Conservation (phyloP, 2,113 vertebrate species). For the Crotalus helleri region DNA sequence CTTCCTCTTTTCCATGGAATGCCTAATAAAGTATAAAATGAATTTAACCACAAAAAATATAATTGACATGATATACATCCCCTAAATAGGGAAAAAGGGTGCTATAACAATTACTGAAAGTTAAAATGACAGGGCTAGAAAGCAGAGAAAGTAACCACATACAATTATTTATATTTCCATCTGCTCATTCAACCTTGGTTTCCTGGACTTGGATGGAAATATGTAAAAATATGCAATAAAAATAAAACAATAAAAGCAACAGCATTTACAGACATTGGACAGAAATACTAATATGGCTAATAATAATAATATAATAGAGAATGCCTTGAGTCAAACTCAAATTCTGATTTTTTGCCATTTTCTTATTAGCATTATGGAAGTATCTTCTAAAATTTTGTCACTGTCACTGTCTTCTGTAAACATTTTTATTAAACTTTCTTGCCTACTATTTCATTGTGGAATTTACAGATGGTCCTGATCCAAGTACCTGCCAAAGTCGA, state of each 20-base stretch:
- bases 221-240: neutral
- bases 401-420: neutral
- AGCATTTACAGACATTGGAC: neutral
- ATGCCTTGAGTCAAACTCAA: neutral
- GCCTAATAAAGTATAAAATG: neutral
- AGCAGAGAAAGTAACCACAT: neutral
- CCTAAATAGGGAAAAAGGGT: too few species aligned
- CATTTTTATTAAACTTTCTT: neutral
- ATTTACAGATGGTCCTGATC: neutral
- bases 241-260: neutral
- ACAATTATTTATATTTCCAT: neutral
- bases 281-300: neutral
- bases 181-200: neutral
- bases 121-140: neutral
- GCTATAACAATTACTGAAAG: neutral
- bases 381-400: neutral
- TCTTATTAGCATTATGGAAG: neutral
- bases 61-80: neutral
- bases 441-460: neutral
- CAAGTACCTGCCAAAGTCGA: neutral
- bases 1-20: neutral
- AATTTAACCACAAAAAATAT: neutral
- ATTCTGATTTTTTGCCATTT: neutral
- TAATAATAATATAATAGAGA: neutral
- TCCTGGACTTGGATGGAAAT: neutral